phyloP scores from a whole-genome alignment of 2,113 vertebrate genomes.

The Gasterosteus aculeatus region DNA sequence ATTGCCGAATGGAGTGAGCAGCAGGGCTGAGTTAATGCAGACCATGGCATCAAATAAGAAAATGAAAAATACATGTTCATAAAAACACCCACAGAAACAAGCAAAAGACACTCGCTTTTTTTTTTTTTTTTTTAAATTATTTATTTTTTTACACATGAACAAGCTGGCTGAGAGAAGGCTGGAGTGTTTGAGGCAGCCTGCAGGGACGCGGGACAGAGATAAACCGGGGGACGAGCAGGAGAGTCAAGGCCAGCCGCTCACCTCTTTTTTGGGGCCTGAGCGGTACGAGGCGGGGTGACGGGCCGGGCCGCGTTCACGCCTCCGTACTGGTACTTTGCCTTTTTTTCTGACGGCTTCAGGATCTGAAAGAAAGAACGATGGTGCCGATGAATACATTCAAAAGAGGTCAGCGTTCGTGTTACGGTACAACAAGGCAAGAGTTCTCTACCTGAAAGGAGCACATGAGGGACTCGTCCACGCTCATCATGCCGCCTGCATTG shows the following conservation, averaged over 20 bases:
- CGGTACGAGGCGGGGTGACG: conserved; percentile 92
- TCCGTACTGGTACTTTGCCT: conserved; percentile 95
- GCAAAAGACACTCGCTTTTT: conserved; percentile 58
- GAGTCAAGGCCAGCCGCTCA: conserved; percentile 79
- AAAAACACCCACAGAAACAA: conserved; percentile 71
- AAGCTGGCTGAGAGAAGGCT: conserved; percentile 59
- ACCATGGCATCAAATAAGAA: conserved; percentile 51
- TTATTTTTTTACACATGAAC: conserved; percentile 41
- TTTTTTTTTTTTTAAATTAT: conserved; percentile 28
- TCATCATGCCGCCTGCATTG: conserved; percentile 97
- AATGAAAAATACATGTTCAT: conserved; percentile 48
- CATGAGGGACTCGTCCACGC: conserved; percentile 96
- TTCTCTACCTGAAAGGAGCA: conserved; percentile 92
- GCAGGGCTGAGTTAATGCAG: conserved; percentile 44
- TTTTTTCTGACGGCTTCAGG: conserved; percentile 95
- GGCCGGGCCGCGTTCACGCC: conserved; percentile 93
- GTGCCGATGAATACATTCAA: background rate
- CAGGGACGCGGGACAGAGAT: conserved; percentile 33
- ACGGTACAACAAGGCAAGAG: background rate
- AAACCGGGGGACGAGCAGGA: conserved; percentile 24
- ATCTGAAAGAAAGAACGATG: conserved; percentile 80
- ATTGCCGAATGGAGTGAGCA: conserved; percentile 54
- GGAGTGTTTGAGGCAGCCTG: conserved; percentile 62
- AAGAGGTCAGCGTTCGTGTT: background rate
- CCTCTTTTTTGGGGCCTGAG: conserved; percentile 95